Evolutionary conservation across 1,140 invertebrate genomes (phyloP).

Genomic region (Hermetia illucens): DNA sequence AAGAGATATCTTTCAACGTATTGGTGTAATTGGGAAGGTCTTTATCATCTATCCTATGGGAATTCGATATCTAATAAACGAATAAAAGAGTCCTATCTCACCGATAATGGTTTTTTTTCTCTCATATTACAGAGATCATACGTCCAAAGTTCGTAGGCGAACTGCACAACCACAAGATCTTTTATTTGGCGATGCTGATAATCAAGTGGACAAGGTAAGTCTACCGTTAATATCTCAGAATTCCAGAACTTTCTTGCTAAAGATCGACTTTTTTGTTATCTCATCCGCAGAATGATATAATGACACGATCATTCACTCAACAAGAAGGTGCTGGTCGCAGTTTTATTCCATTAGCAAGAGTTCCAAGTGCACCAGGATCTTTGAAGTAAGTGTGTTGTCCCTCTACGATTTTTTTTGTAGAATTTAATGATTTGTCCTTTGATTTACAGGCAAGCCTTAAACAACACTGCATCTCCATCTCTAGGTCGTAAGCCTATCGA

Average conservation of each 20-base stretch:
- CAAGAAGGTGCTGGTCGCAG: slow-evolving; percentile 3
- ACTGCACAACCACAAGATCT: slow-evolving; percentile 53
- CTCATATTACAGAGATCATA: too few relatives aligned
- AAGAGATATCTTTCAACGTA: too few relatives aligned
- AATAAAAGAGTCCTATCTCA: too few relatives aligned
- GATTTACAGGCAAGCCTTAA: slow-evolving; percentile 3
- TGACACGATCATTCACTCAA: slow-evolving; percentile 8
- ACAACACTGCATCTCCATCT: slow-evolving; percentile 5
- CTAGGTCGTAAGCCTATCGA: slow-evolving; percentile 6
- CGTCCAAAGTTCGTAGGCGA: slow-evolving; percentile 45
- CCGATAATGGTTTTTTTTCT: too few relatives aligned
- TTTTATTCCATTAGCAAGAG: slow-evolving; percentile 42
- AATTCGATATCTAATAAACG: too few relatives aligned
- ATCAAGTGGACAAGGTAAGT: slow-evolving; percentile 2
- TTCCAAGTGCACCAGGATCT: slow-evolving; percentile 52
- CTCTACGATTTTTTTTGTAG: background rate
- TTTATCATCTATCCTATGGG: too few relatives aligned
- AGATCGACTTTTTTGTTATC: background rate
- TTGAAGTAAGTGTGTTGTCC: slow-evolving; percentile 14
- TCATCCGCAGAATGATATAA: slow-evolving; percentile 3
- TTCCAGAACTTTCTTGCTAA: background rate
- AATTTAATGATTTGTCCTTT: background rate
- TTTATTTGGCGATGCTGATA: slow-evolving; percentile 36
- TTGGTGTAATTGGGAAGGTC: too few relatives aligned
- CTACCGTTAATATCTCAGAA: background rate